These are phyloP conservation scores for Pediacus dermestoides DNA, from an alignment of 2,888 invertebrate species.

Conservation along the genomic window DNA sequence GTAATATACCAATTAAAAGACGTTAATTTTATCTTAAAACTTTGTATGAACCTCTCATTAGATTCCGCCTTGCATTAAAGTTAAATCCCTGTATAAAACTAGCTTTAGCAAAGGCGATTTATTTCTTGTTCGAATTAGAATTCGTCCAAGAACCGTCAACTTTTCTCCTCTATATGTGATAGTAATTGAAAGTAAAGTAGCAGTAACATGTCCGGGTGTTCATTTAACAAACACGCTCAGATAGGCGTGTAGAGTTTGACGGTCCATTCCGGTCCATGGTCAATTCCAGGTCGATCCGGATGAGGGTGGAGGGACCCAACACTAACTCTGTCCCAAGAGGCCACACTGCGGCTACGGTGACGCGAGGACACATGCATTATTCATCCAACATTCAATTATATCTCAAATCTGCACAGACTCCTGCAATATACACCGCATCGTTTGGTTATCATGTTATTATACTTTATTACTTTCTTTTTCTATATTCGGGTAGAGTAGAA, in stretches of 20 bases:
- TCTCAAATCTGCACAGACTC: conserved; percentile 44
- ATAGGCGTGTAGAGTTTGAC: conserved; percentile 40
- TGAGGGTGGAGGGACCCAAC: conserved; percentile 30
- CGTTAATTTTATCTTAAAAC: too few relatives aligned
- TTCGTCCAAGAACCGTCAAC: too few relatives aligned
- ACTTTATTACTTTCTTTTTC: too few relatives aligned
- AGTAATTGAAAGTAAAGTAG: conserved; percentile 33
- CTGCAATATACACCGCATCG: conserved; percentile 8
- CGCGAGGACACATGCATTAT: conserved; percentile 47
- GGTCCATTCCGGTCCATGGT: conserved; percentile 39
- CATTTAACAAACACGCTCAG: conserved; percentile 46
- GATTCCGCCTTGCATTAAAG: too few relatives aligned
- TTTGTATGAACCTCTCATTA: too few relatives aligned
- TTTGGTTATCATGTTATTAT: too few relatives aligned
- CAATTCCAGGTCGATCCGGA: conserved; percentile 27
- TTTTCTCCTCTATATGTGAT: conserved; percentile 1
- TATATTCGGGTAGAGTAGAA: too few relatives aligned
- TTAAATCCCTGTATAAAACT: too few relatives aligned
- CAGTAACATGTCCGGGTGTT: conserved; percentile 40
- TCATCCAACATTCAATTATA: conserved; percentile 51
- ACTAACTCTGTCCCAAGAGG: conserved; percentile 44
- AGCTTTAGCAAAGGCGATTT: too few relatives aligned
- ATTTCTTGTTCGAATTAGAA: too few relatives aligned
- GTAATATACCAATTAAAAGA: too few relatives aligned
- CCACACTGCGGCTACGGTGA: conserved; percentile 35